Conservation (phyloP, 2,797 vertebrate genomes). For the Enteromius fasciolatus region DNA sequence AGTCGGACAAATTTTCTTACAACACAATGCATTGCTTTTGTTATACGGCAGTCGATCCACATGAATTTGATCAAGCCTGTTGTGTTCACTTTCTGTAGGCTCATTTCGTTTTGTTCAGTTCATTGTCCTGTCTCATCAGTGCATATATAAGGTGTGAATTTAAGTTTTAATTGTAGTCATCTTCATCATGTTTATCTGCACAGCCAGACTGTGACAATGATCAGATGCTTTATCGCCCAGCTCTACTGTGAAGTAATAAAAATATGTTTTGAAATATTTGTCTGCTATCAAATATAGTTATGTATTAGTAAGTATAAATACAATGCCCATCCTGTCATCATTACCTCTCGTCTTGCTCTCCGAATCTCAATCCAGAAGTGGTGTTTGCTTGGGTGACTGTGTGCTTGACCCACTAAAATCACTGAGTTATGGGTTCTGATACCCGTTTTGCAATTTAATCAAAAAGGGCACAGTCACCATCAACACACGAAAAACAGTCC, state of each 20-base stretch:
- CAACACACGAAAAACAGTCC: conserved; percentile 57
- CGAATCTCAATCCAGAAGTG: conserved; percentile 82
- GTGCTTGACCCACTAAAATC: conserved; percentile 70
- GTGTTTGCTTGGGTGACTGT: conserved; percentile 77
- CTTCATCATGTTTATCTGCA: not conserved
- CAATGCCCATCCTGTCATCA: not conserved
- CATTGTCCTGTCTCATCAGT: not conserved
- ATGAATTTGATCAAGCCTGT: no score
- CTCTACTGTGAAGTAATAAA: not conserved
- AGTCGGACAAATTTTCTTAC: no score
- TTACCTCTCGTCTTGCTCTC: conserved; percentile 59
- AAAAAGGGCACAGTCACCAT: conserved; percentile 48
- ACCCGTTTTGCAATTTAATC: not conserved
- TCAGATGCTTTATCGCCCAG: not conserved
- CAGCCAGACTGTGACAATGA: not conserved
- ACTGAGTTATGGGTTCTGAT: conserved; percentile 10
- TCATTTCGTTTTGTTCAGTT: not conserved
- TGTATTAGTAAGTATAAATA: not conserved
- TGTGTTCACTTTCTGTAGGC: no score
- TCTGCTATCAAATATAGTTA: not conserved
- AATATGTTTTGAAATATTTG: not conserved
- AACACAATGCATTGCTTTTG: no score
- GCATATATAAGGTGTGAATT: not conserved
- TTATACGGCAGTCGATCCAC: no score
- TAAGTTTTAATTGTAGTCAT: not conserved